A percentile compares a stretch with the other conserved stretches of the same genome.
Conservation (phyloP, 2,797 vertebrate genomes). For the Peromyscus eremicus region DNA sequence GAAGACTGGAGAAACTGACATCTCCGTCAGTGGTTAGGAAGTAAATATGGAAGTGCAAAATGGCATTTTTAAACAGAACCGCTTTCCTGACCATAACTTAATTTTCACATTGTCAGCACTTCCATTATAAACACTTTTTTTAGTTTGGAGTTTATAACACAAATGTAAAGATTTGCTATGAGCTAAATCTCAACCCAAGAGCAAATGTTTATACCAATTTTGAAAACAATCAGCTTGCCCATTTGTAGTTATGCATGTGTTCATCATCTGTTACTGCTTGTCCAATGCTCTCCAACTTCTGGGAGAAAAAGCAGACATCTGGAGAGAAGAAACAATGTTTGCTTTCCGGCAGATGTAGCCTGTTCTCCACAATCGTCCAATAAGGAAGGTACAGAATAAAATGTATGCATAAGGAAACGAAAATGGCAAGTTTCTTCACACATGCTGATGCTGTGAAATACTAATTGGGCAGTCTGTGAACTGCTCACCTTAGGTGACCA, state of each 20-base stretch:
- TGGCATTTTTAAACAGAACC: constrained; percentile 89
- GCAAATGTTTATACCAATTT: constrained; percentile 93
- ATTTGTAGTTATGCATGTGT: constrained; percentile 92
- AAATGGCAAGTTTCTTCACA: constrained; percentile 53
- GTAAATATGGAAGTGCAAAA: constrained; percentile 89
- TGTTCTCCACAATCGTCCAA: constrained; percentile 85
- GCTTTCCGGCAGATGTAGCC: constrained; percentile 86
- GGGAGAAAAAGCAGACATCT: constrained; percentile 92
- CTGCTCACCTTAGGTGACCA: neutral
- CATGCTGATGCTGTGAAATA: constrained; percentile 24
- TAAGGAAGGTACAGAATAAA: constrained; percentile 85
- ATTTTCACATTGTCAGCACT: constrained; percentile 91
- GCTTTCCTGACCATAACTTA: constrained; percentile 90
- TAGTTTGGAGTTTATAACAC: constrained; percentile 90
- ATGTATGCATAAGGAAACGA: constrained; percentile 71
- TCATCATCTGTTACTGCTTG: constrained; percentile 93
- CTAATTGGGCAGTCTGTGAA: neutral
- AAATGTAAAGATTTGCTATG: constrained; percentile 92
- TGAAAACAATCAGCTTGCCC: constrained; percentile 92
- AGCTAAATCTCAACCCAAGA: constrained; percentile 92
- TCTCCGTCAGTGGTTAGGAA: constrained; percentile 85
- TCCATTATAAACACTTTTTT: constrained; percentile 90
- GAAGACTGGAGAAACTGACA: constrained; percentile 84
- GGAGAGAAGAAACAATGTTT: constrained; percentile 86
- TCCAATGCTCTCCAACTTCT: constrained; percentile 92